Base-by-base conservation (phyloP, 2,797 vertebrate genomes). In the Xerus rutilus region DNA sequence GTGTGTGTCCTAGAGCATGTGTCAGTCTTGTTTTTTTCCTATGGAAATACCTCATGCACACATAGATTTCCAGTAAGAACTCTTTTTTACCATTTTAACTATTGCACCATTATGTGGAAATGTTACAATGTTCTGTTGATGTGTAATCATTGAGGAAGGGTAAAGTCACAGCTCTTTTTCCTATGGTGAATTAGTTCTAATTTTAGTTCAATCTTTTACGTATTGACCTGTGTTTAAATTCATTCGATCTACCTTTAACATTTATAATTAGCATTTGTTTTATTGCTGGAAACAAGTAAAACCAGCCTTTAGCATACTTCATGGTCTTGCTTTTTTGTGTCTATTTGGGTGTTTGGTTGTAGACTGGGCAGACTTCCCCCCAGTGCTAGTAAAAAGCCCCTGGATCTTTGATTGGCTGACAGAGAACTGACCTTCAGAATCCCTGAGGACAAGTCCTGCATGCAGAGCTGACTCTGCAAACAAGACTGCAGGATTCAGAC, bases 251-350 rank as follows among this genome's bases (percentile, higher is more conserved):
- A n/a, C 52, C 35, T 85, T 83, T 57, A 93, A 20, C 77, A 15
- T 81, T 86, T 78, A 6, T 85, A 73, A 32, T 90, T 85, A 78
- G n/a, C 79, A 32, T 95, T 94, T 70, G 70, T 87, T 64, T 92
- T 21, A 3, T 47, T 64, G 65, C 57, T 93, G 72, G n/a, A 85
- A 84, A 83, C 12, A 67, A 79, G 62, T 89, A 47, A 83, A 78
- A 64, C 3, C n/a, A 82, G 62, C 77, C 59, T 57, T 73, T 39
- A 35, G 54, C 25, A n/a, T 30, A 30, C 18, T 65, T 13, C 21
- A 14, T 78, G 12, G 28, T 32, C 20, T 62, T 93, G 39, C 30
- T 78, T 90, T 69, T 32, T 15, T 77, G 59, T 81, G 13, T 47
- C 17, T 65, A 45, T 69, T 78, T 86, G 45, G 15, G 20, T 89